A percentile compares a stretch with the other conserved stretches of the same genome.
Conservation (phyloP, 1,140 invertebrate species). For the Drosophila tristis region DNA sequence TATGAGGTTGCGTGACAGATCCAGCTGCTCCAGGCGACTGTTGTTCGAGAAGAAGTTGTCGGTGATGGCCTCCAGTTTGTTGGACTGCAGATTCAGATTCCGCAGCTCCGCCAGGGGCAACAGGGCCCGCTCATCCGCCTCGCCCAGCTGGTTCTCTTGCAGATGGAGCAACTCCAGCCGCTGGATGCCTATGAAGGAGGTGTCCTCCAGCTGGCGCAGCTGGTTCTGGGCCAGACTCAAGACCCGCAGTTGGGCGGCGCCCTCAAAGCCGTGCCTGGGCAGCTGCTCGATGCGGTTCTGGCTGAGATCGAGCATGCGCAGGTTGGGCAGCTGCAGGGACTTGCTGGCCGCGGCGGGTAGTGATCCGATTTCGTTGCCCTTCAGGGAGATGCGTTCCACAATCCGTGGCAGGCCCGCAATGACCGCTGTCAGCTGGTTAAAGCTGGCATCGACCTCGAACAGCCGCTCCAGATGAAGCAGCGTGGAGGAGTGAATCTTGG, state of each 20-base stretch:
- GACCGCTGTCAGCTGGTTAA: slow-evolving; percentile 89
- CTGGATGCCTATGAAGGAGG: slow-evolving; percentile 89
- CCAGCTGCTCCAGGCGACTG: slow-evolving; percentile 87
- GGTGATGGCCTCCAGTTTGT: slow-evolving; percentile 89
- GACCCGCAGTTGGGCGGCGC: slow-evolving; percentile 88
- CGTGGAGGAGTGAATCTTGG: slow-evolving; percentile 89
- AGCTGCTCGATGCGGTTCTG: slow-evolving; percentile 91
- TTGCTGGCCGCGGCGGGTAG: slow-evolving; percentile 88
- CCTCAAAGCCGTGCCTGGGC: slow-evolving; percentile 87
- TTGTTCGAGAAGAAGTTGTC: slow-evolving; percentile 89
- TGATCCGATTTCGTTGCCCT: slow-evolving; percentile 89
- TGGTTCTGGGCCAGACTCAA: slow-evolving; percentile 92
- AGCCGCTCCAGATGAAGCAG: slow-evolving; percentile 90
- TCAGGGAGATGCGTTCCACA: slow-evolving; percentile 91
- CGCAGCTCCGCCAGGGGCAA: slow-evolving; percentile 87
- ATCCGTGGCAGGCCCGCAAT: slow-evolving; percentile 90
- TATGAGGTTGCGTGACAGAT: slow-evolving; percentile 91
- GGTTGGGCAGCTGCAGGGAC: slow-evolving; percentile 88
- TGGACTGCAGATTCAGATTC: slow-evolving; percentile 90
- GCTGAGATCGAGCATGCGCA: slow-evolving; percentile 90
- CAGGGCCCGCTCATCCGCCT: slow-evolving; percentile 88
- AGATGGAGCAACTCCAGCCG: slow-evolving; percentile 91
- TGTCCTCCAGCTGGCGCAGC: slow-evolving; percentile 88
- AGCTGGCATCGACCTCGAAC: slow-evolving; percentile 91
- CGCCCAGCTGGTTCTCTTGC: slow-evolving; percentile 89